Percentiles rank a stretch among this genome's conserved stretches.
Conservation (phyloP, 2,888 invertebrate species). For the Ornithoptera priamus region DNA sequence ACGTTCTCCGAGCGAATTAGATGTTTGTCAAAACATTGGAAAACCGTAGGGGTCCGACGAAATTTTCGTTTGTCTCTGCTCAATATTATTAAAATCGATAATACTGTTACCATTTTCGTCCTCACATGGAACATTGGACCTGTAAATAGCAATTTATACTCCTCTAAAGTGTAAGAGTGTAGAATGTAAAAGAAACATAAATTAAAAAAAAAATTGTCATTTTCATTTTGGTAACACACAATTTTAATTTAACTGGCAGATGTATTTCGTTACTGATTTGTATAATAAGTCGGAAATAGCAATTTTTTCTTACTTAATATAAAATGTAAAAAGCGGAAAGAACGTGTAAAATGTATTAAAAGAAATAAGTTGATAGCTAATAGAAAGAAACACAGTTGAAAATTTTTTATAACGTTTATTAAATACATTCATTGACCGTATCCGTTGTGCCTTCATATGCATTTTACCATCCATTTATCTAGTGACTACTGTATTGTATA, state of each 20-base stretch:
- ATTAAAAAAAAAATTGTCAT: neutral
- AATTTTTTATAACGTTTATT: neutral
- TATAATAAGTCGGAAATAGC: too few species aligned
- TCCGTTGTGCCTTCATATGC: neutral
- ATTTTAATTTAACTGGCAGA: too few species aligned
- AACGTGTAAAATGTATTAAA: too few species aligned
- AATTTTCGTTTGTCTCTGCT: neutral
- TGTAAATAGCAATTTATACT: neutral
- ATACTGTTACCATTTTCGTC: neutral
- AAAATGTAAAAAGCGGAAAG: too few species aligned
- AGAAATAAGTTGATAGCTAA: neutral
- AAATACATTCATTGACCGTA: neutral
- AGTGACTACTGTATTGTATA: too few species aligned
- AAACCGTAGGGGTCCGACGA: slow-evolving; percentile 3
- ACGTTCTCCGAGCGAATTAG: neutral
- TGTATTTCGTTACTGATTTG: neutral
- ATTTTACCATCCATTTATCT: neutral
- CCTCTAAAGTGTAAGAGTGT: neutral
- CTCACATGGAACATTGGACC: neutral
- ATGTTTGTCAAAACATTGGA: neutral
- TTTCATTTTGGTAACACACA: too few species aligned
- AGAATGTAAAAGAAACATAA: neutral
- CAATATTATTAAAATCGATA: neutral
- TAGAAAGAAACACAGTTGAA: neutral
- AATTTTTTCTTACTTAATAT: too few species aligned